Conservation (phyloP, 2,797 vertebrate genomes). For the Amniataba percoides region DNA sequence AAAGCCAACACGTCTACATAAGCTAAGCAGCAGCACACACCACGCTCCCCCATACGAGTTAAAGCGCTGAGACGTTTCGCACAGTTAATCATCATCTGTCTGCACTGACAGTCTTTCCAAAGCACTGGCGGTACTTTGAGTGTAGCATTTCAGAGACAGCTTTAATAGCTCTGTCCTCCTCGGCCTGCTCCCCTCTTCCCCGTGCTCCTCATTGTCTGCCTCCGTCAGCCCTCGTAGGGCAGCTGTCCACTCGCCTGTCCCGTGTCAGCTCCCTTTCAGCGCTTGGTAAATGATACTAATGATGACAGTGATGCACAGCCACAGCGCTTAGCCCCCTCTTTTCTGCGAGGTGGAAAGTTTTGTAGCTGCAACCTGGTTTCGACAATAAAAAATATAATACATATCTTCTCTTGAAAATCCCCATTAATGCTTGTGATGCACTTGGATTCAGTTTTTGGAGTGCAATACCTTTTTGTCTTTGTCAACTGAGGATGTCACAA, state of each 20-base stretch:
- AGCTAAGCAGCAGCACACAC: slow-evolving; percentile 68
- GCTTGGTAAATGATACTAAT: slow-evolving; percentile 71
- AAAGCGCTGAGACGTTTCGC: slow-evolving; percentile 67
- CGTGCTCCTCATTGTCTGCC: slow-evolving; percentile 61
- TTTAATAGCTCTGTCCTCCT: slow-evolving; percentile 55
- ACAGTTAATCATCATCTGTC: slow-evolving; percentile 71
- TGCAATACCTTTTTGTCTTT: slow-evolving; percentile 11
- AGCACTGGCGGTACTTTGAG: slow-evolving; percentile 54
- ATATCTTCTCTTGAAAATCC: slow-evolving; percentile 18
- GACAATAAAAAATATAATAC: not conserved
- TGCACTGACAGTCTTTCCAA: slow-evolving; percentile 50
- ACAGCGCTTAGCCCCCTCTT: slow-evolving; percentile 34
- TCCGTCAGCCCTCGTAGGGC: slow-evolving; percentile 63
- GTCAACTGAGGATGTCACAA: not conserved
- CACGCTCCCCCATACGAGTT: slow-evolving; percentile 46
- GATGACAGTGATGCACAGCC: slow-evolving; percentile 67
- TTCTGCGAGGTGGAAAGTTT: slow-evolving; percentile 28
- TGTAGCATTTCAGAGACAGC: slow-evolving; percentile 66
- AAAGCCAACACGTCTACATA: slow-evolving; percentile 70
- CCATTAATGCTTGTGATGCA: too few species aligned
- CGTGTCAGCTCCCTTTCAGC: slow-evolving; percentile 70
- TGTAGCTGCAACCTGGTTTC: slow-evolving; percentile 18
- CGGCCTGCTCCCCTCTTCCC: slow-evolving; percentile 43
- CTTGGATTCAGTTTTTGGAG: not conserved
- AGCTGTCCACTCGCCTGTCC: slow-evolving; percentile 72